Evolutionary conservation across 1,140 invertebrate genomes (phyloP).

Genomic region (Lutraria rhynchaena): DNA sequence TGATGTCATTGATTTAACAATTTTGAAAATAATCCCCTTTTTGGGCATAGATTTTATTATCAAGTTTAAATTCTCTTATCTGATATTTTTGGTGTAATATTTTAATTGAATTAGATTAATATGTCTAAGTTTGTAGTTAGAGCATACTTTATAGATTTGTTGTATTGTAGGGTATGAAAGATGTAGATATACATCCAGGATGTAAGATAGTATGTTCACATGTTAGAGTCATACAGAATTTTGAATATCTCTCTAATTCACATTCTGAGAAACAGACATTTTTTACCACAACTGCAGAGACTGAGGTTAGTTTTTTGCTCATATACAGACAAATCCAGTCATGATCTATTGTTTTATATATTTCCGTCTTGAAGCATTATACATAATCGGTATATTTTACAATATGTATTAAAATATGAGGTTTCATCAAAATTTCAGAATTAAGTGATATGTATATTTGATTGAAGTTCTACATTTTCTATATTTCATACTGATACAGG

Average conservation of each 20-base stretch:
- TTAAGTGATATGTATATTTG: neutral
- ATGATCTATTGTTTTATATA: neutral
- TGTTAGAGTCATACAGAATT: conserved; percentile 62
- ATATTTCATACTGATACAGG: neutral
- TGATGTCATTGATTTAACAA: neutral
- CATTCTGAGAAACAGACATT: conserved; percentile 50
- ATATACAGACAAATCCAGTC: neutral
- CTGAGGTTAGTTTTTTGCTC: conserved; percentile 56
- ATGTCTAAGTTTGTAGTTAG: neutral
- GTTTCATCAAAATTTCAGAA: neutral
- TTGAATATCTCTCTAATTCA: conserved; percentile 43
- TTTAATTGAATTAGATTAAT: neutral
- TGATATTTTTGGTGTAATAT: too few species aligned
- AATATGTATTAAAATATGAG: neutral
- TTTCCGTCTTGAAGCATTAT: too few species aligned
- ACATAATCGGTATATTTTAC: neutral
- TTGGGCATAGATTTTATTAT: neutral
- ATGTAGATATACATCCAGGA: conserved; percentile 41
- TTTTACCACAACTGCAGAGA: conserved; percentile 59
- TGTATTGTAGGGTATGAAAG: conserved; percentile 33
- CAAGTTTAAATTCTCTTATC: neutral
- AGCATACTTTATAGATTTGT: neutral
- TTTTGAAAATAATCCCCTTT: neutral
- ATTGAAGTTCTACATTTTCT: neutral
- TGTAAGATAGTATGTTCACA: conserved; percentile 59